Conservation (phyloP, 2,797 vertebrate genomes). For the Crenichthys baileyi region DNA sequence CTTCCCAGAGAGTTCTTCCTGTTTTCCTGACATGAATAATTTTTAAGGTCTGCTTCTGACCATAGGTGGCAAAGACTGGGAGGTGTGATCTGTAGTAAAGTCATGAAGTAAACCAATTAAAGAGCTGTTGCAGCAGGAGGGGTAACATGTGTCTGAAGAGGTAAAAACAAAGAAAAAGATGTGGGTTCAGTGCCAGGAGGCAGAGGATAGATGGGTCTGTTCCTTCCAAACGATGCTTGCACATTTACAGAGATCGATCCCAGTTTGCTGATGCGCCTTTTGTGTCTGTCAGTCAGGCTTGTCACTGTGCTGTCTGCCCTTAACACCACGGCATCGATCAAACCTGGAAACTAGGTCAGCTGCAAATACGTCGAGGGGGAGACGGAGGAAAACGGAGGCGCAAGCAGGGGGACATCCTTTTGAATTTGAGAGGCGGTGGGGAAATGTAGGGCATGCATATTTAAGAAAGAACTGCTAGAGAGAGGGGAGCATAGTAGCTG, state of each 20-base stretch:
- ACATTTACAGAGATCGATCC: constrained; percentile 53
- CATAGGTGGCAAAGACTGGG: constrained; percentile 32
- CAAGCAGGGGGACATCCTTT: constrained; percentile 67
- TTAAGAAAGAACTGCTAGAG: constrained; percentile 76
- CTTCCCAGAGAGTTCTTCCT: constrained; percentile 39
- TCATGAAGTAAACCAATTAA: constrained; percentile 44
- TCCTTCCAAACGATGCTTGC: constrained; percentile 50
- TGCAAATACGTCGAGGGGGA: constrained; percentile 70
- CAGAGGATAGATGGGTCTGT: constrained; percentile 58
- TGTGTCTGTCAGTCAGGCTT: constrained; percentile 55
- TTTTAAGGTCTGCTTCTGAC: constrained; percentile 40
- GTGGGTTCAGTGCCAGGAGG: constrained; percentile 54
- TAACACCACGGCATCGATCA: constrained; percentile 69
- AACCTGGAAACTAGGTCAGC: constrained; percentile 83
- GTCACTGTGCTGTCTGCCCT: constrained; percentile 50
- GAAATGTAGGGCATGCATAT: constrained; percentile 85
- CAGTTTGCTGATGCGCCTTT: constrained; percentile 57
- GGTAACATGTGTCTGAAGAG: constrained; percentile 33
- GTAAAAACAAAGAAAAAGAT: constrained; percentile 52
- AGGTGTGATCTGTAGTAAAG: constrained; percentile 40
- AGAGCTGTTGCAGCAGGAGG: constrained; percentile 31
- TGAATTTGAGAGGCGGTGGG: constrained; percentile 73
- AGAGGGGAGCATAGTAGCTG: constrained; percentile 62
- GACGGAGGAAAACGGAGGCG: constrained; percentile 56
- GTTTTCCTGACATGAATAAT: constrained; percentile 52